Evolutionary conservation across 2,797 vertebrate species (phyloP), one percentile per base, ranked within the genome.

Genomic region (Alcedo atthis): DNA sequence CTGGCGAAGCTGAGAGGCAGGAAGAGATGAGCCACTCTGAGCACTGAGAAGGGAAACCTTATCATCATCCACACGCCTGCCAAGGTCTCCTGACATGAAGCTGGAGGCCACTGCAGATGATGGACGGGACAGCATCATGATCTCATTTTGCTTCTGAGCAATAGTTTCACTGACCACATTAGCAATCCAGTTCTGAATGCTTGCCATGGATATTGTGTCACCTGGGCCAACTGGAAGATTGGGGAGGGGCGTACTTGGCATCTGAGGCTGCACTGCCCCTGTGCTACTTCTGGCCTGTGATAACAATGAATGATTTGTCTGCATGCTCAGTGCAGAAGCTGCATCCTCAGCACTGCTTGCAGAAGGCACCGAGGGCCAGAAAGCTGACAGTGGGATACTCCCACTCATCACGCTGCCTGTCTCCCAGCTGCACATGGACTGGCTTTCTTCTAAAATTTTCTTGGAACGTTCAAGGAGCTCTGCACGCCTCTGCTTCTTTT

Each of bases 181-280:
- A 45, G 99, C 98, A 0, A 99, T 99, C 99, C 99, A 99, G 96
- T 98, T 99, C 94, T 99, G 99, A 95, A 99, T 99, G 87, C 98
- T 98, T 53, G 98, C 97, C 19, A 99, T 96, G 81, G 99, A 98
- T 62, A 99, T 98, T 83, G 98, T 98, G 20, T 98, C 98, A 76
- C 98, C 98, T 2, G 98, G 98, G 35, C 98, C 98, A 28, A 98
- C 97, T 12, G 96, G 96, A 25, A 98, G 94, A 6, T 96, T 96
- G 5, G 98, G 98, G 75, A 98, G 96, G 1, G 98, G 97, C 10
- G 97, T 79, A 28, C 97, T 90, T 35, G 97, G 96, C 30, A 95
- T 37, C 8, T 96, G 93, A 4, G 95, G 54, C 35, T 95, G 87
- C 10, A 5, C 9, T 76, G 76, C 33, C 57, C 89, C 89, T 1